Evolutionary conservation across 2,888 invertebrate genomes (phyloP).

Genomic region (Macrophya annulata): DNA sequence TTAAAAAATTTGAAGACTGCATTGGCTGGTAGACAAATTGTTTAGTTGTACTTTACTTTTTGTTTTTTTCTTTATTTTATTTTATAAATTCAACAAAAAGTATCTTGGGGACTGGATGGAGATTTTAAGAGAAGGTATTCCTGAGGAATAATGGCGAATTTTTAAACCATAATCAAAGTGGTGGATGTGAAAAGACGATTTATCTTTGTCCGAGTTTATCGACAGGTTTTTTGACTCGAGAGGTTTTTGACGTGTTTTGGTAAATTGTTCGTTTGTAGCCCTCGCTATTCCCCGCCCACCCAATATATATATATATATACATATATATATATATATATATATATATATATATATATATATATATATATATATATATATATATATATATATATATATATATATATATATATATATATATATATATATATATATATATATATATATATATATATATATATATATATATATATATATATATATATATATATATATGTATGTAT

Average conservation of each 20-base stretch:
- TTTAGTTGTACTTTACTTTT: background rate
- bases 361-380: constrained; percentile 26
- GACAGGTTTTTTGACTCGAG: constrained; percentile 22
- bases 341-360: constrained; percentile 26
- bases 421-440: no score
- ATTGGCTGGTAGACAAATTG: background rate
- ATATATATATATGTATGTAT: no score
- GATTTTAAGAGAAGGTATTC: background rate
- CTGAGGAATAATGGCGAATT: constrained; percentile 8
- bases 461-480: no score
- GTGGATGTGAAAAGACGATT: constrained; percentile 27
- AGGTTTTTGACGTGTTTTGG: constrained; percentile 49
- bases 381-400: constrained; percentile 26
- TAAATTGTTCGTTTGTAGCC: constrained; percentile 50
- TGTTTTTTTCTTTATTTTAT: background rate
- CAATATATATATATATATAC: background rate
- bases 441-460: no score
- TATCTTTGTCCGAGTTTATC: constrained; percentile 44
- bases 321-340: constrained; percentile 26
- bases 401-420: background rate
- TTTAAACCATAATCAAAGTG: background rate
- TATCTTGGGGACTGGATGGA: background rate
- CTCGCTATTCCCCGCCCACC: constrained; percentile 47
- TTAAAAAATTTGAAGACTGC: background rate
- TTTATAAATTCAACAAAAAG: background rate